These are phyloP conservation scores for Corythoichthys intestinalis DNA, from an alignment of 2,113 vertebrate species.

Conservation along the genomic window DNA sequence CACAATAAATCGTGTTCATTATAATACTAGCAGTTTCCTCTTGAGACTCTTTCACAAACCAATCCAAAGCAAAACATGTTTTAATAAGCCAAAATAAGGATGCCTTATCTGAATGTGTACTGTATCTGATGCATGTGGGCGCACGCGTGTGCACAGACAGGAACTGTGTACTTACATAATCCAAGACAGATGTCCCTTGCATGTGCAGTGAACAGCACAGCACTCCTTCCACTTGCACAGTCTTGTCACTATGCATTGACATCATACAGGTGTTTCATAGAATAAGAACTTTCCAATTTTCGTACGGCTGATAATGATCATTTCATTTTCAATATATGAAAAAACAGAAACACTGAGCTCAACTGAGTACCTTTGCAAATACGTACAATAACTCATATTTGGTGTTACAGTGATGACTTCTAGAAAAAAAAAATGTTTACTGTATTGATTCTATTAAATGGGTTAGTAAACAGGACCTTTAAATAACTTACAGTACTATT, in stretches of 20 bases:
- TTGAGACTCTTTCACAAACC: neutral
- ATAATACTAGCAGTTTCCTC: slow-evolving; percentile 3
- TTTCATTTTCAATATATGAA: too few relatives aligned
- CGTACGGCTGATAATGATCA: neutral
- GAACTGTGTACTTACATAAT: slow-evolving; percentile 40
- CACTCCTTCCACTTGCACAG: slow-evolving; percentile 2
- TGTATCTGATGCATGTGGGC: neutral
- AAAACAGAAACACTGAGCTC: too few relatives aligned
- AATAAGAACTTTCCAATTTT: neutral
- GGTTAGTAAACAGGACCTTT: neutral
- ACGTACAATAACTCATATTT: neutral
- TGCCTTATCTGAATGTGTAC: neutral
- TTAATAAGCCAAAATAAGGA: neutral
- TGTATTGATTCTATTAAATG: too few relatives aligned
- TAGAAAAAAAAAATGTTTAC: too few relatives aligned
- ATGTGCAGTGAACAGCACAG: slow-evolving; percentile 26
- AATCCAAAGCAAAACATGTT: neutral
- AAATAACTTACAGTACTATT: neutral
- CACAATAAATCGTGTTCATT: slow-evolving; percentile 23
- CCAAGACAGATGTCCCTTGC: slow-evolving; percentile 33
- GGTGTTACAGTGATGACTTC: neutral
- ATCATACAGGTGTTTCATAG: slow-evolving; percentile 8
- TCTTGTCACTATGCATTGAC: slow-evolving; percentile 15
- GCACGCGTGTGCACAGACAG: slow-evolving; percentile 1
- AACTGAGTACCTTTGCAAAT: neutral